Percentiles rank a stretch among this genome's conserved stretches.
Evolutionary conservation across 2,888 invertebrate species (phyloP).

Genomic region (Aethes cnicana): DNA sequence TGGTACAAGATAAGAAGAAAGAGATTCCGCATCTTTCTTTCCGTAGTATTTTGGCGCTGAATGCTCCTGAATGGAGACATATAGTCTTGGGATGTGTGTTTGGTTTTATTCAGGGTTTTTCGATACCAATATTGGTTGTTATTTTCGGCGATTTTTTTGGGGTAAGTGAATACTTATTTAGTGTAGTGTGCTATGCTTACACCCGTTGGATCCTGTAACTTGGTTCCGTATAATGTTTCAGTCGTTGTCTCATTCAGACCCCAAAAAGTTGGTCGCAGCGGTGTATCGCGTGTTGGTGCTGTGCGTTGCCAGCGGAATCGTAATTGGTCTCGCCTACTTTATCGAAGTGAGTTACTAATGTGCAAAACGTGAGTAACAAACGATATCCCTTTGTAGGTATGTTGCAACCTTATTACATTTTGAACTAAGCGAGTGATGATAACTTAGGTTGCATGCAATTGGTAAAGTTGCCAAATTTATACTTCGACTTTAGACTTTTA

Average conservation of each 20-base stretch:
- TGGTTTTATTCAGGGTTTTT: conserved; percentile 84
- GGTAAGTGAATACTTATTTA: conserved; percentile 65
- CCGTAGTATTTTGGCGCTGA: conserved; percentile 77
- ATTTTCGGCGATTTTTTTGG: conserved; percentile 86
- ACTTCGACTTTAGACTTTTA: too few species aligned
- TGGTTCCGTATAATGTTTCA: conserved; percentile 35
- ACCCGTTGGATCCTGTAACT: too few species aligned
- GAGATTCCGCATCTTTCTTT: conserved; percentile 52
- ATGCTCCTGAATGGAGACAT: conserved; percentile 84
- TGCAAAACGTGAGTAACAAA: too few species aligned
- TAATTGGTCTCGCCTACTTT: conserved; percentile 49
- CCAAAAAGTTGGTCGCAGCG: conserved; percentile 45
- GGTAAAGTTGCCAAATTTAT: too few species aligned
- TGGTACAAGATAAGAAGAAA: conserved; percentile 30
- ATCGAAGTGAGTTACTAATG: too few species aligned
- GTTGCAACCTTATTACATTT: too few species aligned
- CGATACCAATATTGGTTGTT: conserved; percentile 86
- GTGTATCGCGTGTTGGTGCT: conserved; percentile 43
- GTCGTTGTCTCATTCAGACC: conserved; percentile 51
- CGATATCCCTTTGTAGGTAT: too few species aligned
- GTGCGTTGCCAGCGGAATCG: conserved; percentile 47
- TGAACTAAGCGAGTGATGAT: too few species aligned
- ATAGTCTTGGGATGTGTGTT: conserved; percentile 81
- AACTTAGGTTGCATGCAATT: too few species aligned
- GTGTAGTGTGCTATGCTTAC: too few species aligned